A percentile compares a stretch with the other conserved stretches of the same genome.
phyloP scores from a whole-genome alignment of 2,888 invertebrate species.

The Neoscelio sp. region DNA sequence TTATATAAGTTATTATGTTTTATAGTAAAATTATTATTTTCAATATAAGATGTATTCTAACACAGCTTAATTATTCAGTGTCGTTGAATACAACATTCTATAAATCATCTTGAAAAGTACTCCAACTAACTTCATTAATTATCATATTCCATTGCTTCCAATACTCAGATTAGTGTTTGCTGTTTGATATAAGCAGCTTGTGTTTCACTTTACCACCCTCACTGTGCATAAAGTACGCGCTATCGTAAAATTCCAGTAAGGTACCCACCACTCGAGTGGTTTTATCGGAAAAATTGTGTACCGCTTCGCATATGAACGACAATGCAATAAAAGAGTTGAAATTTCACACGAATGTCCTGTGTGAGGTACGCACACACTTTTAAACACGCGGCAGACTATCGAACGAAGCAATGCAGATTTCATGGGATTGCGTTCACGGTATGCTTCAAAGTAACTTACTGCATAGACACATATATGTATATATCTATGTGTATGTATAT shows the following conservation, averaged over 20 bases:
- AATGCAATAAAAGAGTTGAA: slow-evolving; percentile 37
- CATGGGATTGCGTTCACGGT: slow-evolving; percentile 20
- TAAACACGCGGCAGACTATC: slow-evolving; percentile 9
- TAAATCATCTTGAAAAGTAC: slow-evolving; percentile 7
- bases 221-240: slow-evolving; percentile 15
- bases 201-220: slow-evolving; percentile 22
- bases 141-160: not conserved
- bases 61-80: too few relatives aligned
- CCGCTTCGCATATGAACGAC: slow-evolving; percentile 28
- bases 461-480: slow-evolving; percentile 7
- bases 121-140: too few relatives aligned
- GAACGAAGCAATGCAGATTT: slow-evolving; percentile 36
- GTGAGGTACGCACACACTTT: not conserved
- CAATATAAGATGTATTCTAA: too few relatives aligned
- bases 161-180: slow-evolving; percentile 2
- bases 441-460: slow-evolving; percentile 36
- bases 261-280: slow-evolving; percentile 15
- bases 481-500: slow-evolving; percentile 12
- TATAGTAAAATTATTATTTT: too few relatives aligned
- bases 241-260: slow-evolving; percentile 26
- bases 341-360: slow-evolving; percentile 29
- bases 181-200: slow-evolving; percentile 6
- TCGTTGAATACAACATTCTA: too few relatives aligned
- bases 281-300: slow-evolving; percentile 45
- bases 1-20: too few relatives aligned